These are phyloP conservation scores for Hippocampus kuda DNA, from an alignment of 2,797 vertebrate species.

Conservation along the genomic window DNA sequence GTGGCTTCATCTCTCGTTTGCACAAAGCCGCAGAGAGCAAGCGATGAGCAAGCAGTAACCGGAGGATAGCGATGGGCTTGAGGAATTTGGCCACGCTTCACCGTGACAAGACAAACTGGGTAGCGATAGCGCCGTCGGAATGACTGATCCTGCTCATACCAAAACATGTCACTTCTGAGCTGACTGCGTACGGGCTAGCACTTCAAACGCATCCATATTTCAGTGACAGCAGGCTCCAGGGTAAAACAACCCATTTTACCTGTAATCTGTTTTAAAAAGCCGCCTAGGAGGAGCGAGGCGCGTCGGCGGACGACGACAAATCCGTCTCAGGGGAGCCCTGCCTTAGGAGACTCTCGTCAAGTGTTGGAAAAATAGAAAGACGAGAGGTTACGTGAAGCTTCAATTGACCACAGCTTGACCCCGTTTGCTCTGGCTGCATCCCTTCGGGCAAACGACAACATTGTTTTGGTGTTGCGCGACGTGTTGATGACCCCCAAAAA, in stretches of 20 bases:
- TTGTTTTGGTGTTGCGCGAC: not conserved
- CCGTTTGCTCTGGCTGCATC: not conserved
- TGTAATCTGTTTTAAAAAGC: slow-evolving; percentile 53
- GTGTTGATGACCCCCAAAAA: not conserved
- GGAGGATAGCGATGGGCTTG: slow-evolving; percentile 28
- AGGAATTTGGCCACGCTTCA: slow-evolving; percentile 43
- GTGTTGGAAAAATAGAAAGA: slow-evolving; percentile 21
- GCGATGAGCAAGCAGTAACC: slow-evolving; percentile 28
- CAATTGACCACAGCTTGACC: slow-evolving; percentile 46
- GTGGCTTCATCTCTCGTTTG: not conserved
- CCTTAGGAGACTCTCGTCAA: slow-evolving; percentile 17
- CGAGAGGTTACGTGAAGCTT: slow-evolving; percentile 11
- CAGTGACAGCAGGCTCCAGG: slow-evolving; percentile 52
- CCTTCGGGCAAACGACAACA: slow-evolving; percentile 25
- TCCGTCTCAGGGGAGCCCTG: slow-evolving; percentile 24
- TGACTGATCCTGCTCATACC: slow-evolving; percentile 47
- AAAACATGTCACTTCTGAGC: slow-evolving; percentile 38
- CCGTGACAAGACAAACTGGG: slow-evolving; percentile 30
- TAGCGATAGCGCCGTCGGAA: slow-evolving; percentile 37
- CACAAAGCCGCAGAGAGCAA: slow-evolving; percentile 16
- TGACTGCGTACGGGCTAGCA: slow-evolving; percentile 18
- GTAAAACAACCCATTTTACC: slow-evolving; percentile 51
- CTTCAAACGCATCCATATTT: slow-evolving; percentile 63
- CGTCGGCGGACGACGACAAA: slow-evolving; percentile 19
- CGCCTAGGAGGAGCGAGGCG: slow-evolving; percentile 14